Percentiles rank a stretch among this genome's conserved stretches.
These are phyloP conservation scores for Lasioglossum vierecki DNA, from an alignment of 2,888 invertebrate species.

Conservation along the genomic window DNA sequence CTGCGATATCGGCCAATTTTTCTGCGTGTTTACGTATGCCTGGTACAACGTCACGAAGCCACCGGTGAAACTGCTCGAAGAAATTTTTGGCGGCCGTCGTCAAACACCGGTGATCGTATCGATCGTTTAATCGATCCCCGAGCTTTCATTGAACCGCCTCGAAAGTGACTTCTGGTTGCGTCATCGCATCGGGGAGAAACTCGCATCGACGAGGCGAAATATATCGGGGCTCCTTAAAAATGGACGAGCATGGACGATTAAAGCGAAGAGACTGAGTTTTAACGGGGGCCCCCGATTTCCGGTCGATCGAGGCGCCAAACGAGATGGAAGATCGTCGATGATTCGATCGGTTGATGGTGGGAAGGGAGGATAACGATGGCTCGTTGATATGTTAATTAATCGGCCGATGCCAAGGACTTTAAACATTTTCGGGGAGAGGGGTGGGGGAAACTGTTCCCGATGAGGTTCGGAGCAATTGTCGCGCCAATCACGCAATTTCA, in stretches of 20 bases:
- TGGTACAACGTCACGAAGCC: not conserved
- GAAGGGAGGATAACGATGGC: not conserved
- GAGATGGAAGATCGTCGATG: not conserved
- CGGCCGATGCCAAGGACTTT: not conserved
- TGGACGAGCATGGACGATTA: not conserved
- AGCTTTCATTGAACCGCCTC: conserved; percentile 8
- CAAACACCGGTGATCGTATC: conserved; percentile 22
- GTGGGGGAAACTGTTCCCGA: not conserved
- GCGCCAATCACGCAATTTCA: not conserved
- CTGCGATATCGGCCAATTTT: conserved; percentile 11
- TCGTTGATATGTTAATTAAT: conserved; percentile 41
- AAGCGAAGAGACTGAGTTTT: not conserved
- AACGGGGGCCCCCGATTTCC: not conserved
- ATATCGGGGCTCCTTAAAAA: conserved; percentile 24
- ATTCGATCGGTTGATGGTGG: not conserved
- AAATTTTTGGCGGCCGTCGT: conserved; percentile 15
- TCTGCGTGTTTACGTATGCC: conserved; percentile 11
- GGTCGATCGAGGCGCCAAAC: not conserved
- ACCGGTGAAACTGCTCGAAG: conserved; percentile 33
- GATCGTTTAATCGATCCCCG: conserved; percentile 30
- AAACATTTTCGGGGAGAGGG: not conserved
- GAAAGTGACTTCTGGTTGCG: conserved; percentile 19
- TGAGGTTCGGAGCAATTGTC: not conserved
- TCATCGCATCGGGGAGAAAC: conserved; percentile 40
- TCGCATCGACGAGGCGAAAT: not conserved